Base-by-base conservation (phyloP, 2,888 invertebrate species). In the Agrotis segetum region DNA sequence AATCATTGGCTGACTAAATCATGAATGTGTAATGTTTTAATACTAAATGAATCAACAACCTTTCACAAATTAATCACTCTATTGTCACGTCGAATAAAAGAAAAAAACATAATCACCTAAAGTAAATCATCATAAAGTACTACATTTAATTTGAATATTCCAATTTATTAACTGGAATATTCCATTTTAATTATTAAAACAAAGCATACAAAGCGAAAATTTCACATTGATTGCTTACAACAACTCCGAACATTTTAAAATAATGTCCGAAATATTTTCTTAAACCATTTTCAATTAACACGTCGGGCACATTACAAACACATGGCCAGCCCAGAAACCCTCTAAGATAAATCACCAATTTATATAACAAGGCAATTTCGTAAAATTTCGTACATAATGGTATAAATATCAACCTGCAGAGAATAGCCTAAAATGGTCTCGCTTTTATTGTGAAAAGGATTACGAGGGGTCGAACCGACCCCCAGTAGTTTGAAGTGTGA, bases 361-460 rank as follows among this genome's bases (percentile, higher is more conserved):
- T 74, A 80, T 76, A 79, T 71, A 60, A 72, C 60, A 65, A 55
- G 49, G 60, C 56, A 69, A 78, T 74, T 83, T 72, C 71, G 63
- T 72, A 75, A 77, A 86, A 84, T 79, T 81, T 71, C 71, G 56
- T 79, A 70, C 75, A 63, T 70, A 81, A 85, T 84, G 81, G 87
- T 88, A 88, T 89, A 88, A 87, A 89, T 88, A 89, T 86, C 67
- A 82, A 81, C 65, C 81, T 82, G 85, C 67, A 58, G 66, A 55
- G 75, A 85, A 88, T 85, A 68, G 83, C 77, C 83, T 84, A 82
- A 87, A 85, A 77, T 76, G 83, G 72, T 77, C 76, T 79, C 75
- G 78, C 78, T 79, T 84, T 84, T 83, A 87, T 88, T 89, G 87
- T 88, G 80, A 77, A 81, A 82, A 80, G 83, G 87, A 85, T 86